Evolutionary conservation across 2,113 vertebrate species (phyloP), one percentile per base, ranked within the genome.

Genomic region (Daubentonia madagascariensis): DNA sequence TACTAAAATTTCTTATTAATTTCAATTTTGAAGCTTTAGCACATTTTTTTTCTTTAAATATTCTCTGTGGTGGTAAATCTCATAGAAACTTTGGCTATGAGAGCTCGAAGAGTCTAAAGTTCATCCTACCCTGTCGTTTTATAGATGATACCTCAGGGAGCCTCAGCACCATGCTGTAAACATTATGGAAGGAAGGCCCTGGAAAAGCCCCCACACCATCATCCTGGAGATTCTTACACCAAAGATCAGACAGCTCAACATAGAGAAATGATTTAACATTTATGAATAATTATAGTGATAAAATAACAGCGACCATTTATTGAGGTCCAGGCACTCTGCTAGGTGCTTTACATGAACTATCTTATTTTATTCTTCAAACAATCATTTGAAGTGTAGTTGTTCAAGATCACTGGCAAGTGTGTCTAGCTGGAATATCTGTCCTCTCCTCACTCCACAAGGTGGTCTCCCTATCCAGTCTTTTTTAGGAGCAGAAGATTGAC

Each of bases 11-110:
- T 73, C 73, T 61, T 76, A 78, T 81, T 93, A 76, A 95, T 80
- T 85, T 43, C 67, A 91, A 59, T 59, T 89, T 94, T 93, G n/a
- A 78, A 95, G 37, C 1, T 13, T 91, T 91, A 40, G 54, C 45
- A 92, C 32, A 40, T 89, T 89, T 84, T 80, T 70, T 22, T 0
- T 1, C n/a, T 52, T 52, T 57, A 7, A 86, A 57, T 92, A 84
- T 67, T 54, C 13, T 87, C 43, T 11, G 1, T n/a, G 57, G 68
- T 20, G n/a, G 79, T 63, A 96, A 97, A 97, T 95, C 94, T 92
- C 68, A 86, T 1, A 96, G 90, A 78, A 96, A 94, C 57, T 48
- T 91, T 72, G 85, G 18, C 30, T 67, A 35, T 45, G 54, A 92
- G 95, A 96, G 43, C n/a, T 84, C 17, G 14, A 84, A 79, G 35